Conservation (phyloP, 2,888 invertebrate species). For the Apodemia zela region DNA sequence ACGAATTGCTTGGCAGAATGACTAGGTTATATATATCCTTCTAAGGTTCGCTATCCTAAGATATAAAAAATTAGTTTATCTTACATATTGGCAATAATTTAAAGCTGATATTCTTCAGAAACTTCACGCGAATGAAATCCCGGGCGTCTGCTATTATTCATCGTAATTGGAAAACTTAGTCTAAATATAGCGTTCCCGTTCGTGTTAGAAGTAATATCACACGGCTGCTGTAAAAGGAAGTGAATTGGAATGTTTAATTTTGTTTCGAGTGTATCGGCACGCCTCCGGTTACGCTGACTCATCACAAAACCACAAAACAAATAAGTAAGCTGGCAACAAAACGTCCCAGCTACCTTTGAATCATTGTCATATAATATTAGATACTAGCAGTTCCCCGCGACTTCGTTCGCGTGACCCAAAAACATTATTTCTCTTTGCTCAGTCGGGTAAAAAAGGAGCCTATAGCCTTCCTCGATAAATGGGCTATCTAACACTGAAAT, state of each 20-base stretch:
- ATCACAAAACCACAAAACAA: background rate
- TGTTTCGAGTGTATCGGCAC: conserved; percentile 8
- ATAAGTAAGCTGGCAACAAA: background rate
- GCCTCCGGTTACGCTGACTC: conserved; percentile 9
- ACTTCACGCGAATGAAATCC: background rate
- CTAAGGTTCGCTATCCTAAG: too few species aligned
- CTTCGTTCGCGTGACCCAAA: too few species aligned
- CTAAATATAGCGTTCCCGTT: background rate
- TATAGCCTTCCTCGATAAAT: too few species aligned
- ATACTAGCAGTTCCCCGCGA: too few species aligned
- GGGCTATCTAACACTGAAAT: too few species aligned
- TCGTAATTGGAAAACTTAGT: background rate
- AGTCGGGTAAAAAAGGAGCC: too few species aligned
- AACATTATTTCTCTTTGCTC: too few species aligned
- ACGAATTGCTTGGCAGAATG: too few species aligned
- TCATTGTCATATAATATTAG: background rate
- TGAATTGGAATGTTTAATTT: conserved; percentile 9
- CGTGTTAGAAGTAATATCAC: conserved; percentile 1
- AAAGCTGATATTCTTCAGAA: background rate
- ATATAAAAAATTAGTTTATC: too few species aligned
- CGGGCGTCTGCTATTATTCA: background rate
- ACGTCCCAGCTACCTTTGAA: background rate
- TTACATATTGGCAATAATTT: too few species aligned
- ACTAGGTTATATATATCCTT: too few species aligned
- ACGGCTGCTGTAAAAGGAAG: conserved; percentile 5